Percentiles rank a stretch among this genome's conserved stretches.
Evolutionary conservation across 2,888 invertebrate species (phyloP).

Genomic region (Drosophila anomalipes): DNA sequence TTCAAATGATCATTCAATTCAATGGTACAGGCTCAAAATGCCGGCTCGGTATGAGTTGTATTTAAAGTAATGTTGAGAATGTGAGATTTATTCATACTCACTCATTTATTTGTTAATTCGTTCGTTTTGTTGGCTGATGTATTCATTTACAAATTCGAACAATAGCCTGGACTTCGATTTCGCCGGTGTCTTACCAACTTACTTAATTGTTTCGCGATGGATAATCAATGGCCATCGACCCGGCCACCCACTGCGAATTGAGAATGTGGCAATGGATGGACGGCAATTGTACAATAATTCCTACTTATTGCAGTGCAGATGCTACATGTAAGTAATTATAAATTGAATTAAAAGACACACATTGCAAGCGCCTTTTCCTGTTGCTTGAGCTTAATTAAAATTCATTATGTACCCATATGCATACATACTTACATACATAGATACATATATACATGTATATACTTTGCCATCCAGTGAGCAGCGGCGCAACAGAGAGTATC

Average conservation of each 20-base stretch:
- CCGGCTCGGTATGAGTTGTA: too few species aligned
- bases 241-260: neutral
- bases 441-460: neutral
- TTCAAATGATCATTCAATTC: neutral
- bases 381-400: conserved; percentile 70
- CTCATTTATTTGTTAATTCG: conserved; percentile 21
- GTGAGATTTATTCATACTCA: conserved; percentile 39
- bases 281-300: conserved; percentile 32
- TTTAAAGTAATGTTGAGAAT: conserved; percentile 14
- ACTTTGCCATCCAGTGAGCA: neutral
- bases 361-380: conserved; percentile 58
- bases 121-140: conserved; percentile 7
- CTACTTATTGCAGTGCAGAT: conserved; percentile 12
- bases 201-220: conserved; percentile 61
- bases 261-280: conserved; percentile 21
- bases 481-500: neutral
- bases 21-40: neutral
- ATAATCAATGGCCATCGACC: neutral
- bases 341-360: conserved; percentile 74
- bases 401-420: conserved; percentile 63
- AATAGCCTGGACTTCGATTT: conserved; percentile 59
- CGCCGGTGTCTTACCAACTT: conserved; percentile 55
- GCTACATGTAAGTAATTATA: conserved; percentile 69
- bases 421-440: neutral
- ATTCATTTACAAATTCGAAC: conserved; percentile 51